Evolutionary conservation across 1,140 invertebrate genomes (phyloP), one percentile per base, ranked within the genome.

Genomic region (Temnothorax longispinosus): DNA sequence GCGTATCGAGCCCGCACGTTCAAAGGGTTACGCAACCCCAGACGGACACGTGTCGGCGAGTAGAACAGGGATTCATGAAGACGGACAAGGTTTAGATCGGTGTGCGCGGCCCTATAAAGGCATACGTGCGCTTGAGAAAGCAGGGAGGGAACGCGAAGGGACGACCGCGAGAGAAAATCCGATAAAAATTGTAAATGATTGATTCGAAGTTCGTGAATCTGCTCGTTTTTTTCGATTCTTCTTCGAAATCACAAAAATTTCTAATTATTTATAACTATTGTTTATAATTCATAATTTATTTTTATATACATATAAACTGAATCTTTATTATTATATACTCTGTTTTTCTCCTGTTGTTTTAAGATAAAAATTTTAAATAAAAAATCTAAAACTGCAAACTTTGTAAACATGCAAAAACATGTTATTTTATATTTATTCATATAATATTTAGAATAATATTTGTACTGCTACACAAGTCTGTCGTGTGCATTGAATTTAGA

Each of bases 11-110:
- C 15, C 15, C 11, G 56, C 56, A 77, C 78, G 80, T 60, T 75
- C 44, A 52, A 89, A 85, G 69, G 86, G 50, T n/a, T 77, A 56
- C 62, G 65, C 69, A 67, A 88, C 56, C 62, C 65, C 54, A 93
- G 91, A 92, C 91, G 92, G 88, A 91, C 91, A 93, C 91, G 92
- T 94, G 92, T 94, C 93, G 88, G 91, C 90, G 82, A 72, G 38
- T 21, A 13, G 92, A 94, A 89, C 90, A 92, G 93, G 93, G 77
- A 76, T 85, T 44, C 88, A 94, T 93, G 76, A 91, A 35, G 32
- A 27, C 32, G 15, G 11, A 54, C 75, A 76, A 87, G 78, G 64
- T 87, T 75, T 80, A 64, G 69, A 72, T 27, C 38, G 56, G 10
- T 72, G 38, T 56, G 65, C 58, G 50, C 41, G 27, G 54, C 69